Evolutionary conservation across 2,888 invertebrate species (phyloP), one percentile per base, ranked within the genome.

Genomic region (Dicranocentrus wangi): DNA sequence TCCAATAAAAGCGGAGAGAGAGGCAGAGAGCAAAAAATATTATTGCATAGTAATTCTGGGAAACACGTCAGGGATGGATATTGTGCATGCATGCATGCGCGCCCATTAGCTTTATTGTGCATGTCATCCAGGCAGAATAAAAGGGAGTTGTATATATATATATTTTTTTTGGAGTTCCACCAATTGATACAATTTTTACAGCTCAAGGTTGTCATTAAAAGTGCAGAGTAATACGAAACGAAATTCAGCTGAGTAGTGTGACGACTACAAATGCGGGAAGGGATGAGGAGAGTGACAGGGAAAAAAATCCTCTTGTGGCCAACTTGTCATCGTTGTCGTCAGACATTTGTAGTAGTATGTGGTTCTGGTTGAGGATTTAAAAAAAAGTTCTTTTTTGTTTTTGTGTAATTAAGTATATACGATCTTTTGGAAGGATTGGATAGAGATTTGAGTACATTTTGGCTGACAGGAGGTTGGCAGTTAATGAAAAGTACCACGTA

Each of bases 21-120:
- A 1, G 19, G 19, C 7, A 53, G 21, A 19, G 53, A 55, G 15
- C 1, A 32, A 53, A 19, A 60, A 71, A 43, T 17, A n/a, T n/a
- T 39, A 8, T 61, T 60, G 61, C 32, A 27, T 21, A 28, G 72
- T 72, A 72, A 72, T 61, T 61, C 47, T 72, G 51, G 51, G 61
- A 61, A 61, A 72, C 32, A 51, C 17, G 32, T 32, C n/a, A n/a
- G 13, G 5, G 39, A 39, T 39, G 13, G 13, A 39, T 13, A 8
- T 13, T 13, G 7, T 13, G 5, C 39, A 39, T 39, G 39, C 13
- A 39, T 39, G 39, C 39, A 39, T 39, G 39, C 39, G 13, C 39
- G 13, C n/a, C n/a, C n/a, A n/a, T n/a, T 39, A 39, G 39, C 13
- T 8, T 13, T 39, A 39, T 13, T 39, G 13, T 8, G 13, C 39